Evolutionary conservation across 2,888 invertebrate species (phyloP).

Genomic region (Cosmopolites sordidus): DNA sequence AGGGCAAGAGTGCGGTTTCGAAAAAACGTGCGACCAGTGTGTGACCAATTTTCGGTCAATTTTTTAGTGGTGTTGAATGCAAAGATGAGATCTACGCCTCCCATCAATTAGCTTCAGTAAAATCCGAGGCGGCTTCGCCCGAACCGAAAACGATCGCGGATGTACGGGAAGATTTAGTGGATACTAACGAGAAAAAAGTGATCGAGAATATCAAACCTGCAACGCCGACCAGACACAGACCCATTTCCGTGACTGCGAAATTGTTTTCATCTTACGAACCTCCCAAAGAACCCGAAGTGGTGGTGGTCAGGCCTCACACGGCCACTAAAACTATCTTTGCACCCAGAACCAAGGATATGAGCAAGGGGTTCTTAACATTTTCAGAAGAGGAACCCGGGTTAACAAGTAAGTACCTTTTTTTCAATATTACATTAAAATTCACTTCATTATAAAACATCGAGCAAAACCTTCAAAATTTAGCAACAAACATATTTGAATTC

Average conservation of each 20-base stretch:
- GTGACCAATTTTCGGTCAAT: conserved; percentile 16
- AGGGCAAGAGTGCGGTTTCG: conserved; percentile 14
- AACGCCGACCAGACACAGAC: conserved; percentile 14
- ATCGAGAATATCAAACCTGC: conserved; percentile 9
- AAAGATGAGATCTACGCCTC: conserved; percentile 72
- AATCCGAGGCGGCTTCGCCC: conserved; percentile 29
- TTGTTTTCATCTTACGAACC: conserved; percentile 37
- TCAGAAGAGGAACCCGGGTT: conserved; percentile 77
- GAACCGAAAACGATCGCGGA: conserved; percentile 9
- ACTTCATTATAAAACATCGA: no score
- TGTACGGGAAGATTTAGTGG: conserved; percentile 16
- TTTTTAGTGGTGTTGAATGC: conserved; percentile 71
- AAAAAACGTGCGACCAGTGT: conserved; percentile 13
- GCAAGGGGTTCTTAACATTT: conserved; percentile 85
- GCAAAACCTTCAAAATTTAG: no score
- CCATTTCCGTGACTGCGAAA: conserved; percentile 43
- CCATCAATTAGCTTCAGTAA: conserved; percentile 52
- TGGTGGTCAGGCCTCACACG: conserved; percentile 53
- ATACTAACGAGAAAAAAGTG: conserved; percentile 8
- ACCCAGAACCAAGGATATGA: conserved; percentile 87
- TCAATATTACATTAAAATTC: no score
- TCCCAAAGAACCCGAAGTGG: conserved; percentile 19
- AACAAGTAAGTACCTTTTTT: conserved; percentile 67
- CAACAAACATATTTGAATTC: no score
- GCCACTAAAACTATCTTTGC: conserved; percentile 74